phyloP scores from a whole-genome alignment of 2,113 vertebrate genomes.

The Salminus brasiliensis region DNA sequence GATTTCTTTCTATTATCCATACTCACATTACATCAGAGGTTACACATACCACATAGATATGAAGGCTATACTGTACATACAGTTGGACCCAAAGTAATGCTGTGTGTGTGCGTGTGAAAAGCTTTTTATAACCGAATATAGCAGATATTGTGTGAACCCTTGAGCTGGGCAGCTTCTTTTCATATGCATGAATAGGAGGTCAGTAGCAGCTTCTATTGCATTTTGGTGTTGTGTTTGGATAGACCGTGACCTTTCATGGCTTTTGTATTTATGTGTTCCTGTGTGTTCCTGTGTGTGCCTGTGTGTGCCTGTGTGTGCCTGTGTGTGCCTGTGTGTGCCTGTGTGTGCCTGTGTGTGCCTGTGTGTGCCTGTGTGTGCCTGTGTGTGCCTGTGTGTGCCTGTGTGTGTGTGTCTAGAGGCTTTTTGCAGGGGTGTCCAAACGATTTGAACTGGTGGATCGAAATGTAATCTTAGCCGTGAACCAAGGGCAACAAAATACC shows the following conservation, averaged over 20 bases:
- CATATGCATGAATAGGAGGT: slow-evolving; percentile 5
- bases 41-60: no score
- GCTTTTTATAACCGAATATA: neutral
- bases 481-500: neutral
- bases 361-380: no score
- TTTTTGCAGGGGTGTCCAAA: neutral
- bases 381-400: no score
- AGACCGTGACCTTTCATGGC: neutral
- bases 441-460: neutral
- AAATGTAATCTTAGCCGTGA: slow-evolving; percentile 11
- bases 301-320: no score
- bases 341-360: no score
- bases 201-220: neutral
- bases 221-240: neutral
- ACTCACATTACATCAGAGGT: neutral
- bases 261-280: neutral
- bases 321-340: neutral
- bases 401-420: neutral
- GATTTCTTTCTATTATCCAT: neutral
- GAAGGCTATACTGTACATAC: neutral
- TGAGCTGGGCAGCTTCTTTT: neutral
- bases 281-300: no score
- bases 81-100: neutral
- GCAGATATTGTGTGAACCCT: neutral
- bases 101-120: neutral